Evolutionary conservation across 2,113 vertebrate species (phyloP).

Genomic region (Naja naja): DNA sequence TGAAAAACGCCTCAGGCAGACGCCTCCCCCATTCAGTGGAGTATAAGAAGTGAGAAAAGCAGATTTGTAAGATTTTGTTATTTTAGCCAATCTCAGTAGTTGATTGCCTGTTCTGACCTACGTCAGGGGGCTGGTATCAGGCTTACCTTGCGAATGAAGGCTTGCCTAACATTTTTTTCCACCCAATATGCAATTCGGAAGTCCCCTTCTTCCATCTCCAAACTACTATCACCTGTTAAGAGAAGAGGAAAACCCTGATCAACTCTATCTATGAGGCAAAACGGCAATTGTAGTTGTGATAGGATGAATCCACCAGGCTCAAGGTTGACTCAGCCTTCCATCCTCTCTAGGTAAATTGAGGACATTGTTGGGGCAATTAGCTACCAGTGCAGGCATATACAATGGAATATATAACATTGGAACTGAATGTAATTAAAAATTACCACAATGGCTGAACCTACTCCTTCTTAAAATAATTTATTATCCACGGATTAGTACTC

Average conservation of each 20-base stretch:
- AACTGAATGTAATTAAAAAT: too few relatives aligned
- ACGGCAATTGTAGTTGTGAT: neutral
- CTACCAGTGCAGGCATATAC: too few relatives aligned
- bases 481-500: neutral
- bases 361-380: too few relatives aligned
- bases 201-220: constrained; percentile 58
- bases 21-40: neutral
- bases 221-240: neutral
- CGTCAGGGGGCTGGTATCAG: neutral
- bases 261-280: neutral
- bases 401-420: too few relatives aligned
- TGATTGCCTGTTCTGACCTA: neutral
- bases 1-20: neutral
- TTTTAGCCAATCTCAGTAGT: neutral
- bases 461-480: neutral
- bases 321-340: too few relatives aligned
- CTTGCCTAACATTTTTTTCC: constrained; percentile 77
- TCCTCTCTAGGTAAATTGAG: too few relatives aligned
- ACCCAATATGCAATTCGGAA: constrained; percentile 77
- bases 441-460: neutral
- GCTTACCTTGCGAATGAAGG: constrained; percentile 88
- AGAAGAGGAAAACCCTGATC: neutral
- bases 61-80: neutral
- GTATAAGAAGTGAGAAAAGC: neutral
- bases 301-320: neutral